These are phyloP conservation scores for Callyntrura sp. DNA, from an alignment of 2,888 invertebrate genomes.

Conservation along the genomic window DNA sequence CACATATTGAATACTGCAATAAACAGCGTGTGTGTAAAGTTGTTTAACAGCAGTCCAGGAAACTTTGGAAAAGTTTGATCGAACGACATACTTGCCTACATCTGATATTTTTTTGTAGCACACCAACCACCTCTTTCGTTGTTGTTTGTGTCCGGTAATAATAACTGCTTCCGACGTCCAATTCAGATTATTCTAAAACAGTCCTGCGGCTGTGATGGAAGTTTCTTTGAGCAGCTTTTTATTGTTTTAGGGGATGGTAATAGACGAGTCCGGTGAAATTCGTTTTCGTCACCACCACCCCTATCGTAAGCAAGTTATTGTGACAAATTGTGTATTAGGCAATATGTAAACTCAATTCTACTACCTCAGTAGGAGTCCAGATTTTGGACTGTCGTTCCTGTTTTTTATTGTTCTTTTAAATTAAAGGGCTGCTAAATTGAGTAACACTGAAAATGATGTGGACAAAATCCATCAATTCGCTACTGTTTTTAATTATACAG, in stretches of 20 bases:
- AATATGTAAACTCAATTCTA: slow-evolving; percentile 45
- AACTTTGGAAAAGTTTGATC: slow-evolving; percentile 69
- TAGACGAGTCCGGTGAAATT: background rate
- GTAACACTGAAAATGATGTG: slow-evolving; percentile 55
- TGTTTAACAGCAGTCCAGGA: background rate
- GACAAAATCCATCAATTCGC: slow-evolving; percentile 35
- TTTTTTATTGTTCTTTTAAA: slow-evolving; percentile 37
- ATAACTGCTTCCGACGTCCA: slow-evolving; percentile 62
- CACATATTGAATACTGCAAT: background rate
- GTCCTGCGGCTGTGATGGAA: background rate
- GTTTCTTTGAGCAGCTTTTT: background rate
- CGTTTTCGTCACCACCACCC: background rate
- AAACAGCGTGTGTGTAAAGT: background rate
- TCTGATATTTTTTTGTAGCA: slow-evolving; percentile 72
- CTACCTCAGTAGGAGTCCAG: slow-evolving; percentile 66
- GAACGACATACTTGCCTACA: slow-evolving; percentile 76
- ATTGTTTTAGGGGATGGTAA: slow-evolving; percentile 2
- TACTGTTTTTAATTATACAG: slow-evolving; percentile 30
- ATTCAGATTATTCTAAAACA: slow-evolving; percentile 62
- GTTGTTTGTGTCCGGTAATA: slow-evolving; percentile 73
- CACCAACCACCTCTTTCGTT: background rate
- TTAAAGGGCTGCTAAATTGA: background rate
- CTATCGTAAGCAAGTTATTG: background rate
- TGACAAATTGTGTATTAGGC: background rate
- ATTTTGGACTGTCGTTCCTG: slow-evolving; percentile 30